Conservation (phyloP, 2,888 invertebrate species). For the Arge pagana region DNA sequence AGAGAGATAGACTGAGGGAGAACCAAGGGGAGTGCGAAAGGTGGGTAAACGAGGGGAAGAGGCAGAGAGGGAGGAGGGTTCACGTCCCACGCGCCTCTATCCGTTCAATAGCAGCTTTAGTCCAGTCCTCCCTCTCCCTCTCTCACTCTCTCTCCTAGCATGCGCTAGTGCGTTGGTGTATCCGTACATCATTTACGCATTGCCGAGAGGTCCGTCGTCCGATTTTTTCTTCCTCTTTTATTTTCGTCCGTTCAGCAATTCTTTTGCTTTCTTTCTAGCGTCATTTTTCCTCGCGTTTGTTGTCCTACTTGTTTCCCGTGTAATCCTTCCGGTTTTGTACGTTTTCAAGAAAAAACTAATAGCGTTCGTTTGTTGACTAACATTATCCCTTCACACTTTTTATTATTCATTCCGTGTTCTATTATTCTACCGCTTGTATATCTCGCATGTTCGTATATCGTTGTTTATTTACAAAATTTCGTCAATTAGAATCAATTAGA, state of each 20-base stretch:
- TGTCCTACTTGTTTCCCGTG: neutral
- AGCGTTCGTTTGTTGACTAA: too few relatives aligned
- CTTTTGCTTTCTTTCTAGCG: neutral
- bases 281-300: neutral
- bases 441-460: too few relatives aligned
- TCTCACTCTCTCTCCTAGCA: constrained; percentile 13
- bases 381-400: too few relatives aligned
- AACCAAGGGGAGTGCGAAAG: constrained; percentile 20
- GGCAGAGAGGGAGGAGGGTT: constrained; percentile 39
- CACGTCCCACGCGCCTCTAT: constrained; percentile 52
- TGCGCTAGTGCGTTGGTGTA: constrained; percentile 34
- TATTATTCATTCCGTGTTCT: too few relatives aligned
- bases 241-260: neutral
- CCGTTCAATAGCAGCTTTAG: constrained; percentile 57
- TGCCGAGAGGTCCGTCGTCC: constrained; percentile 33
- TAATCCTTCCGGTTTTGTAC: neutral
- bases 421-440: too few relatives aligned
- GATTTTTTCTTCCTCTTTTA: neutral
- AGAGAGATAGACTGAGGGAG: constrained; percentile 29
- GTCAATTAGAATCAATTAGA: too few relatives aligned
- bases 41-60: constrained; percentile 43
- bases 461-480: too few relatives aligned
- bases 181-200: constrained; percentile 29
- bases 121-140: constrained; percentile 37
- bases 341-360: neutral